Percentiles rank a stretch among this genome's conserved stretches.
Evolutionary conservation across 92 coral and sea anemone genomes (phyloP).

Genomic region (Bergia sp.): DNA sequence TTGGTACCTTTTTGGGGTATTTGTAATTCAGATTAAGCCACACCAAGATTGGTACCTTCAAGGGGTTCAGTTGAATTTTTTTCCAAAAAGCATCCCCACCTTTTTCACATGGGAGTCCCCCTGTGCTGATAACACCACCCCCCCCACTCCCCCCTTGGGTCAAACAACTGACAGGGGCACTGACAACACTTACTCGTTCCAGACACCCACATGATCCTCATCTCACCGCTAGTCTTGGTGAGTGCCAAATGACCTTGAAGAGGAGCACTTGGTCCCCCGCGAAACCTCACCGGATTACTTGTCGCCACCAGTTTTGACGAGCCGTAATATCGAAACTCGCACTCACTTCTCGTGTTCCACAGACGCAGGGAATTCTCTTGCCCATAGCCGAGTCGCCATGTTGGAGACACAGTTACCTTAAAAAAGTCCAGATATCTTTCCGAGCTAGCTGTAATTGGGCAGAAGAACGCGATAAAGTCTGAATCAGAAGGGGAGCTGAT

Average conservation of each 20-base stretch:
- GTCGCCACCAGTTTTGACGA: conserved; percentile 43
- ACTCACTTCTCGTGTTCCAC: conserved; percentile 82
- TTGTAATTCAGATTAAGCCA: too few relatives aligned
- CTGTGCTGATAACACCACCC: too few relatives aligned
- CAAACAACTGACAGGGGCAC: background rate
- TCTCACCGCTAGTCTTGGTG: conserved; percentile 73
- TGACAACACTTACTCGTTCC: conserved; percentile 66
- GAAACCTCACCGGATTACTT: conserved; percentile 72
- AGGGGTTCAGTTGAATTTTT: too few relatives aligned
- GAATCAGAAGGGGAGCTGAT: conserved; percentile 48
- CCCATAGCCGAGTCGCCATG: conserved; percentile 71
- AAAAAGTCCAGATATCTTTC: conserved; percentile 75
- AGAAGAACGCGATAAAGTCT: conserved; percentile 82
- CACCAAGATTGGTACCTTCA: too few relatives aligned
- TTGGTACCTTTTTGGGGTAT: too few relatives aligned
- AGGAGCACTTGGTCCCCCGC: conserved; percentile 70
- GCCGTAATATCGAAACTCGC: conserved; percentile 80
- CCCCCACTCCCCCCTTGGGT: background rate
- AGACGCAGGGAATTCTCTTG: conserved; percentile 58
- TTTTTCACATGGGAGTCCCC: too few relatives aligned
- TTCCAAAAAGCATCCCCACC: too few relatives aligned
- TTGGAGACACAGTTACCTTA: conserved; percentile 54
- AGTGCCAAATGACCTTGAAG: conserved; percentile 82
- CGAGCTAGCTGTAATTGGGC: conserved; percentile 76
- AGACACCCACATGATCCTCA: conserved; percentile 95